phyloP scores from a whole-genome alignment of 2,113 vertebrate genomes.

The Engystomops pustulosus region DNA sequence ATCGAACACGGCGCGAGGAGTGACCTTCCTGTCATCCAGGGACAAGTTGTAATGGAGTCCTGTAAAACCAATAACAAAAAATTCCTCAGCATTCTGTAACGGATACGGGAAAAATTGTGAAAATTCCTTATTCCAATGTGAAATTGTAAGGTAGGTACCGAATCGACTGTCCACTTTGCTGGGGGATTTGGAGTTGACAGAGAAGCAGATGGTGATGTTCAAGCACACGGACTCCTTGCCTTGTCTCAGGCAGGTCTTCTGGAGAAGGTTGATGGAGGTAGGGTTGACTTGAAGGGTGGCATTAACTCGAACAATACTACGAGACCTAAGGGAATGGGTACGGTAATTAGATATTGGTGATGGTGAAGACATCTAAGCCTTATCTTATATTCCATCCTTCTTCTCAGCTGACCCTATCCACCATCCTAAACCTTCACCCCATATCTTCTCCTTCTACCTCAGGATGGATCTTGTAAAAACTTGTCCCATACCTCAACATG shows the following conservation, averaged over 20 bases:
- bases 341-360: no score
- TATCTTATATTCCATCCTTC: no score
- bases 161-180: conserved; percentile 71
- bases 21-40: conserved; percentile 84
- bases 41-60: conserved; percentile 78
- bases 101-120: no score
- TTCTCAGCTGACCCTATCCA: neutral
- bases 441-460: no score
- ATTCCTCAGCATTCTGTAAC: no score
- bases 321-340: conserved; percentile 76
- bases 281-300: conserved; percentile 81
- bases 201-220: conserved; percentile 83
- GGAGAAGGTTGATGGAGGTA: conserved; percentile 83
- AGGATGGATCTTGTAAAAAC: no score
- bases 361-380: no score
- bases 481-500: conserved; percentile 79
- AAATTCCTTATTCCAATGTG: no score
- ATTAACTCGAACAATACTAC: conserved; percentile 81
- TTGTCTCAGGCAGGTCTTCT: conserved; percentile 79
- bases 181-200: conserved; percentile 70
- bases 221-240: conserved; percentile 83
- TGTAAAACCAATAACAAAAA: conserved; percentile 61
- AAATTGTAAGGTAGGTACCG: conserved; percentile 75
- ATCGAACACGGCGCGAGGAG: conserved; percentile 84
- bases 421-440: neutral